Evolutionary conservation across 2,888 invertebrate species (phyloP), one percentile per base, ranked within the genome.

Genomic region (Euzophera pinguis): DNA sequence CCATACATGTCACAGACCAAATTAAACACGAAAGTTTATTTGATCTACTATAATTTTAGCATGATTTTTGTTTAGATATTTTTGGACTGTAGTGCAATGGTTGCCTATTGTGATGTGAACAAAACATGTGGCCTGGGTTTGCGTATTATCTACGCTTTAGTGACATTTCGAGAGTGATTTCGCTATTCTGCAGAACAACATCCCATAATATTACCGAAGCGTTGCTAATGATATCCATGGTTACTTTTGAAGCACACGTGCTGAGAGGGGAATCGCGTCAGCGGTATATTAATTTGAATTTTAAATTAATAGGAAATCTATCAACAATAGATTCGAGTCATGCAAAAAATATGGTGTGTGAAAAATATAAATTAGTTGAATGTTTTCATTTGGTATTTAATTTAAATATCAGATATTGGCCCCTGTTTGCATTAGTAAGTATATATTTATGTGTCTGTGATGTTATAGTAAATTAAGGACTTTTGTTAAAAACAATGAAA

Each of bases 131-230:
- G 79, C 74, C 67, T 69, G 69, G 66, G 69, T 74, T 75, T 56
- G 64, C 62, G 73, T 64, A 81, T 89, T 88, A 85, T 76, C 67
- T 66, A 83, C 84, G 88, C 83, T 83, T 80, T 78, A 73, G 80
- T 67, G 88, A 88, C 84, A 82, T 70, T 86, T 85, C 56, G 73
- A 86, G 87, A 85, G 84, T 85, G 86, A 86, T 86, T 86, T 79
- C 81, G 81, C 81, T 73, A 73, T 73, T 76, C 74, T 71, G 57
- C 59, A 69, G 74, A 66, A 65, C 65, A 60, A 64, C 58, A 65
- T 45, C 73, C 76, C 76, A 71, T 59, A 59, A 68, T 61, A 57
- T 56, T 59, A 10, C 16, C 16, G 68, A 66, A 67, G 66, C 71
- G 64, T 68, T 60, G 71, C 64, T 78, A 83, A 80, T 78, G 78